These are phyloP conservation scores for Lepus oiostolus DNA, from an alignment of 2,797 vertebrate species.

Conservation along the genomic window DNA sequence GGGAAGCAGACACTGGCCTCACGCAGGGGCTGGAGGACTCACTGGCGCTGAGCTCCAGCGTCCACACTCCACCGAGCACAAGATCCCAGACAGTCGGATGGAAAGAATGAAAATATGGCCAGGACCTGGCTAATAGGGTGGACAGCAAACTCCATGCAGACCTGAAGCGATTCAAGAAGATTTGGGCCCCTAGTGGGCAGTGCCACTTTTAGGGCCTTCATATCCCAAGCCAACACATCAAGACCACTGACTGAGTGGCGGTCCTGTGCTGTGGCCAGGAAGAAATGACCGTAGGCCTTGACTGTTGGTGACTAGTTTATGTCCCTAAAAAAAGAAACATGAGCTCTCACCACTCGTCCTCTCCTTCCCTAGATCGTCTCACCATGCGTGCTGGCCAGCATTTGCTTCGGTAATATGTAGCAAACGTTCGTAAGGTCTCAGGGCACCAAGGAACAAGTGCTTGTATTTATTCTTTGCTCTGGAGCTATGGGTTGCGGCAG, in stretches of 20 bases:
- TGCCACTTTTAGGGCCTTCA: conserved; percentile 96
- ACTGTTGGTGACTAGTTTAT: conserved; percentile 72
- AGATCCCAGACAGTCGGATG: conserved; percentile 96
- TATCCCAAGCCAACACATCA: conserved; percentile 95
- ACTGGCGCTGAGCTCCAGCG: conserved; percentile 96
- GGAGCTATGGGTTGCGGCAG: background rate
- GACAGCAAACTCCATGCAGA: conserved; percentile 96
- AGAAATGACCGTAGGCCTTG: conserved; percentile 91
- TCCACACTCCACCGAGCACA: conserved; percentile 97
- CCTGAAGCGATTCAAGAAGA: conserved; percentile 96
- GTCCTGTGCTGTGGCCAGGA: conserved; percentile 96
- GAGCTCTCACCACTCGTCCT: background rate
- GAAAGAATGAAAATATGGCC: conserved; percentile 95
- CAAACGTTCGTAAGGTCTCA: background rate
- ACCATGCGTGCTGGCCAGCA: background rate
- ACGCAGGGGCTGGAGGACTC: conserved; percentile 94
- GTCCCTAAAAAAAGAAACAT: background rate
- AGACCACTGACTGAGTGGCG: conserved; percentile 94
- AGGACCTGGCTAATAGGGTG: conserved; percentile 95
- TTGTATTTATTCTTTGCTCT: background rate
- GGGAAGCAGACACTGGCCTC: conserved; percentile 95
- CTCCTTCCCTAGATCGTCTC: background rate
- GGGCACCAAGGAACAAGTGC: background rate
- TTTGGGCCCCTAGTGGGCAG: conserved; percentile 94
- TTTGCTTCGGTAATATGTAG: background rate